Evolutionary conservation across 2,113 vertebrate genomes (phyloP).

Genomic region (Brevimyrus niger): DNA sequence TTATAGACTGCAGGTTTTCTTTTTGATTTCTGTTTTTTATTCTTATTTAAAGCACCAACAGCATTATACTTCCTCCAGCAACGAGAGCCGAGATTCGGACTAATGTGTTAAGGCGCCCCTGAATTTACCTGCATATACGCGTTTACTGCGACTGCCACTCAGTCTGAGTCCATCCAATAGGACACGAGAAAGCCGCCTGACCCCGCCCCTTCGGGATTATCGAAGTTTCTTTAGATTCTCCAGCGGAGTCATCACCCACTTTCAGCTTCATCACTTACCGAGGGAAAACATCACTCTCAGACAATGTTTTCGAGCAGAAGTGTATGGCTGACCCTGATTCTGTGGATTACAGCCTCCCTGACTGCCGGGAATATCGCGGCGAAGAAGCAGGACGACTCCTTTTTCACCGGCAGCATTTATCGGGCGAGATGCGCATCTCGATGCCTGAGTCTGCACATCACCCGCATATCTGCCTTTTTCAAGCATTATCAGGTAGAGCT

Average conservation of each 20-base stretch:
- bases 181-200: constrained; percentile 21
- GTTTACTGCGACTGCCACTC: constrained; percentile 44
- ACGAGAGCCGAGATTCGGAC: background rate
- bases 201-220: constrained; percentile 56
- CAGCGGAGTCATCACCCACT: constrained; percentile 48
- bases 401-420: constrained; percentile 66
- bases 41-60: background rate
- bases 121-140: constrained; percentile 46
- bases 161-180: constrained; percentile 46
- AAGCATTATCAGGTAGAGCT: constrained; percentile 82
- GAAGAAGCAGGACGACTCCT: constrained; percentile 74
- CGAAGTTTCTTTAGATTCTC: constrained; percentile 68
- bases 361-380: constrained; percentile 56
- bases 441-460: constrained; percentile 92
- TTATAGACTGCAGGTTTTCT: background rate
- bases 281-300: constrained; percentile 38
- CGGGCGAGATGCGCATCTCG: constrained; percentile 84
- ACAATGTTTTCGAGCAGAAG: constrained; percentile 64
- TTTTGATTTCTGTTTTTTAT: background rate
- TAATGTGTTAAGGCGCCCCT: background rate
- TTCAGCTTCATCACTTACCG: constrained; percentile 45
- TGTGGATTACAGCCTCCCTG: constrained; percentile 72
- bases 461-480: constrained; percentile 86
- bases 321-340: constrained; percentile 55
- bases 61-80: background rate